phyloP scores from a whole-genome alignment of 2,113 vertebrate genomes.

The Passer domesticus region DNA sequence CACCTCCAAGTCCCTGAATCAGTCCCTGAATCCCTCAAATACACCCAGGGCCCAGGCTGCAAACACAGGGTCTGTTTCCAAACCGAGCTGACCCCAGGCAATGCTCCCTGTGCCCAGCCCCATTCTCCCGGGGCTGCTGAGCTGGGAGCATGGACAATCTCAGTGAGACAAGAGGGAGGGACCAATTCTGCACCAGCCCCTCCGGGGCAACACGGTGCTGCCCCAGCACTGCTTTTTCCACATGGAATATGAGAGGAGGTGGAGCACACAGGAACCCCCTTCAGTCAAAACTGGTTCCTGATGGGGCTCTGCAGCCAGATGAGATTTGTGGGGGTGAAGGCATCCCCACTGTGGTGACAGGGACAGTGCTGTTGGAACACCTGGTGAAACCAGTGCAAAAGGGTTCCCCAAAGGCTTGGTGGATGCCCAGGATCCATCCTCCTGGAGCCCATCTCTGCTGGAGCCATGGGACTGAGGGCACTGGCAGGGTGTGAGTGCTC shows the following conservation, averaged over 20 bases:
- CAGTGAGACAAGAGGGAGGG: background rate
- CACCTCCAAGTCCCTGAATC: background rate
- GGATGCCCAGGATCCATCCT: background rate
- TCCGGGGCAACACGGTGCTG: background rate
- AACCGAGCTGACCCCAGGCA: rapidly evolving
- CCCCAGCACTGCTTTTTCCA: background rate
- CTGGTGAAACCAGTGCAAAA: background rate
- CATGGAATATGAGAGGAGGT: background rate
- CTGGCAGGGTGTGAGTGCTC: background rate
- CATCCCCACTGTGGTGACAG: rapidly evolving
- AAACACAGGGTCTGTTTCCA: background rate
- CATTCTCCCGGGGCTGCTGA: background rate
- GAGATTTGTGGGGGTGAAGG: background rate
- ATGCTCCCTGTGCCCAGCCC: background rate
- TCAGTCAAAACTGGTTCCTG: background rate
- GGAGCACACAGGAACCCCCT: background rate
- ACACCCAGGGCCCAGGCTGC: background rate
- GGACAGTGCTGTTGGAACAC: background rate
- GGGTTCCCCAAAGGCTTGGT: background rate
- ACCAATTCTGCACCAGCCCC: background rate
- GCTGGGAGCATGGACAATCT: rapidly evolving
- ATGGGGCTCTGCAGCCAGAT: background rate
- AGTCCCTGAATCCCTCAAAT: background rate
- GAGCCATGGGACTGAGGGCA: background rate
- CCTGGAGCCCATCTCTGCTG: background rate